Evolutionary conservation across 2,113 vertebrate species (phyloP).

Genomic region (Ptychochromis oligacanthus): DNA sequence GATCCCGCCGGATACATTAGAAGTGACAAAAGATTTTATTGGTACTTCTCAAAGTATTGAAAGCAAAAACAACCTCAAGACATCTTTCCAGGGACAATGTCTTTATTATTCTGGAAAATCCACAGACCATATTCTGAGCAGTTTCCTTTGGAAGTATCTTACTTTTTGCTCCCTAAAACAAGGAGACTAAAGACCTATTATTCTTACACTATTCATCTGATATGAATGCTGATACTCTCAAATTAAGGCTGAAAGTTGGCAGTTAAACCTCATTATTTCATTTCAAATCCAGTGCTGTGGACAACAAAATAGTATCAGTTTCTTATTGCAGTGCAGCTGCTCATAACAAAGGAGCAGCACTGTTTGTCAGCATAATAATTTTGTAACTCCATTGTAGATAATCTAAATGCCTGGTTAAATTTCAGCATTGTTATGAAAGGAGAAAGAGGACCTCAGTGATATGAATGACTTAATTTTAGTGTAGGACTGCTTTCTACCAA

Average conservation of each 20-base stretch:
- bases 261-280: not conserved
- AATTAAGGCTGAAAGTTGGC: not conserved
- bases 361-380: not conserved
- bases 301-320: not conserved
- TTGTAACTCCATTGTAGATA: not conserved
- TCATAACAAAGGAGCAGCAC: not conserved
- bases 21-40: not conserved
- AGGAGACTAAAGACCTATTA: not conserved
- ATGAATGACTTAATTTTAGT: not conserved
- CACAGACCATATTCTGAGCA: not conserved
- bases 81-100: not conserved
- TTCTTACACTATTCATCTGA: not conserved
- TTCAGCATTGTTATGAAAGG: not conserved
- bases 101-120: constrained; percentile 15
- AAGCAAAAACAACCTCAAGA: not conserved
- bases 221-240: not conserved
- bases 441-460: not conserved
- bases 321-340: not conserved
- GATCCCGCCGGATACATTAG: not conserved
- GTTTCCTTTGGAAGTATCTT: constrained; percentile 3
- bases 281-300: not conserved
- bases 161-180: not conserved
- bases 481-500: not conserved
- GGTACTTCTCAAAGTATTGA: not conserved
- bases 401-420: not conserved